Base-by-base conservation (phyloP, 2,113 vertebrate genomes). In the Verasper variegatus region DNA sequence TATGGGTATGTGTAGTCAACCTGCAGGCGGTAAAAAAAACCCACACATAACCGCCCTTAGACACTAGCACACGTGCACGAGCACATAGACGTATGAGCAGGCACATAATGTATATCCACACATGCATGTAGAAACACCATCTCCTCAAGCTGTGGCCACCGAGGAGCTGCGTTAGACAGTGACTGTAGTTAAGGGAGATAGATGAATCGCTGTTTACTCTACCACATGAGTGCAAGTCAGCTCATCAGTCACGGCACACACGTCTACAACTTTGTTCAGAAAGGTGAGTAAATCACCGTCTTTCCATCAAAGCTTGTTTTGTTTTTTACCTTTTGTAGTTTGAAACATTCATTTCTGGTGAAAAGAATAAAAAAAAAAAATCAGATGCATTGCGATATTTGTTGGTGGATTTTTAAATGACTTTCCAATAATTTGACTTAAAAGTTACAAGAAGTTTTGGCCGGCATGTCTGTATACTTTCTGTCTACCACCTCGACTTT, bases 1-100 rank as follows among this genome's bases (percentile, higher is more conserved):
- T 62, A 56, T 20, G 78, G 80, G 76, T 81, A 76, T 80, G 73
- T 85, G 82, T 85, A 78, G 75, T 85, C 73, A 72, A 81, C 78
- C 80, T 84, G 80, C 75, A 81, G 71, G 81, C 14, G 8, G 71
- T 81, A 67, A 23, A 60, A 78, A 82, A 79, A 18, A 60, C 23
- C 35, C 78, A 62, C 24, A 67, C 2, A 70, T 18, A 72, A 57
- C 23, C 76, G 35, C 42, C 52, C 57, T 74, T 45, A 68, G 68
- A 77, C 31, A 40, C 52, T 4, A 15, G 17, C 49, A 57, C 24
- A 66, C 61, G 62, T 55, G 31, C 63, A 58, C 56, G 55, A 57
- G 37, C 37, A 52, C 57, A 24, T 54, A 66, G 42, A 42, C 0
- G 0, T 51, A 13, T 31, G 21, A 35, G 57, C 57, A 69, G 9